phyloP scores from a whole-genome alignment of 2,113 vertebrate species.

The Ellobius talpinus region DNA sequence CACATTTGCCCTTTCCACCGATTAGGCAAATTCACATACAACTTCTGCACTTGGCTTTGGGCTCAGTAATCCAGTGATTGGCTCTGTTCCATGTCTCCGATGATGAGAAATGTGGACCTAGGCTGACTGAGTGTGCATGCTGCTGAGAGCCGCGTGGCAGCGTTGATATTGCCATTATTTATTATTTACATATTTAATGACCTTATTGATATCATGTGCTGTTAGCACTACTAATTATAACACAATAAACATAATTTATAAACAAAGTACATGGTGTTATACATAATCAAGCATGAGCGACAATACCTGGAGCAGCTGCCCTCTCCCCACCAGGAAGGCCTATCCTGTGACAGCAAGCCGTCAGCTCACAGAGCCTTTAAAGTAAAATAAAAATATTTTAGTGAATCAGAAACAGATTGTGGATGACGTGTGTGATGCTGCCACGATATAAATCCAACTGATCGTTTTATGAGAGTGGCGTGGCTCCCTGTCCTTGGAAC shows the following conservation, averaged over 20 bases:
- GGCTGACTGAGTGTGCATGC: conserved; percentile 63
- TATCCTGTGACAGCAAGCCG: conserved; percentile 62
- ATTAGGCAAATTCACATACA: conserved; percentile 6
- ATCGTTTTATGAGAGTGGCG: neutral
- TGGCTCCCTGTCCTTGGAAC: neutral
- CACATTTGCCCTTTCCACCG: neutral
- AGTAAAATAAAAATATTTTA: conserved; percentile 63
- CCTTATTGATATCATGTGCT: conserved; percentile 82
- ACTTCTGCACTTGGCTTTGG: conserved; percentile 22
- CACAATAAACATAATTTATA: conserved; percentile 84
- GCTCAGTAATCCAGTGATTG: conserved; percentile 70
- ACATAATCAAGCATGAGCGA: conserved; percentile 63
- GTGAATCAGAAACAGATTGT: conserved; percentile 73
- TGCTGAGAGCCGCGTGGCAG: conserved; percentile 56
- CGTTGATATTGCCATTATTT: conserved; percentile 83
- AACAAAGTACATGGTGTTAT: conserved; percentile 66
- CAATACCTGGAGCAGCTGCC: conserved; percentile 69
- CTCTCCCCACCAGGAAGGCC: neutral
- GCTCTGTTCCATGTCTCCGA: conserved; percentile 67
- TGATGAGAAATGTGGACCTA: conserved; percentile 68
- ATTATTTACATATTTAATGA: conserved; percentile 87
- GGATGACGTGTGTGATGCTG: neutral
- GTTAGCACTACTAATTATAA: conserved; percentile 84
- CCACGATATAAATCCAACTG: conserved; percentile 47
- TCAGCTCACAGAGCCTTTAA: conserved; percentile 77